Evolutionary conservation across 1,140 invertebrate species (phyloP).

Genomic region (Pomacea maculata): DNA sequence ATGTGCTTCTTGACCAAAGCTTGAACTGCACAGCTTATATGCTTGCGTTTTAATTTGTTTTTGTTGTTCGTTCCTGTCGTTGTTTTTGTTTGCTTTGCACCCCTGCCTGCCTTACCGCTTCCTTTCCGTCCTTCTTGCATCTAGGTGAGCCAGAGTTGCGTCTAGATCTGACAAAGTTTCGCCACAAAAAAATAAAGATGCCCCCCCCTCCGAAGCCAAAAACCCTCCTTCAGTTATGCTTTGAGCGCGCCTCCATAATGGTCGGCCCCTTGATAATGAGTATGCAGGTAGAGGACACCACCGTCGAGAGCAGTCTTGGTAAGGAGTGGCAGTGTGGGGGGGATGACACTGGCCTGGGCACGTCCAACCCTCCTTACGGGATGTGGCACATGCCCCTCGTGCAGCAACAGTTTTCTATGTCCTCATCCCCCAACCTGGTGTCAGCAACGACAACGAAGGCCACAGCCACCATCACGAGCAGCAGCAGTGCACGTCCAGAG

Average conservation of each 20-base stretch:
- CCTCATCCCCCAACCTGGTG: no score
- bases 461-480: no score
- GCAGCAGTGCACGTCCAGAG: no score
- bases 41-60: slow-evolving; percentile 6
- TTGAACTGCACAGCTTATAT: slow-evolving; percentile 17
- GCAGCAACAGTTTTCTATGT: no score
- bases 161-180: no score
- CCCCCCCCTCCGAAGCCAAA: no score
- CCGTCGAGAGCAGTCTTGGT: background rate
- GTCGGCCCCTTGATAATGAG: slow-evolving; percentile 4
- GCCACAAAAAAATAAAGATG: no score
- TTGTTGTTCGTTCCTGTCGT: background rate
- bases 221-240: background rate
- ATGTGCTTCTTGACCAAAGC: no score
- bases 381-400: no score
- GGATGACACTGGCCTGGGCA: no score
- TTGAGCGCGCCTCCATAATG: background rate
- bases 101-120: slow-evolving; percentile 25
- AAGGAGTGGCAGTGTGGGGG: background rate
- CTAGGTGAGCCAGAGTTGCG: slow-evolving; percentile 22
- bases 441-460: no score
- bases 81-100: slow-evolving; percentile 5
- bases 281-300: background rate
- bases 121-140: slow-evolving; percentile 21
- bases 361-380: no score